Evolutionary conservation across 2,797 vertebrate species (phyloP).

Genomic region (Alfaro cultratus): DNA sequence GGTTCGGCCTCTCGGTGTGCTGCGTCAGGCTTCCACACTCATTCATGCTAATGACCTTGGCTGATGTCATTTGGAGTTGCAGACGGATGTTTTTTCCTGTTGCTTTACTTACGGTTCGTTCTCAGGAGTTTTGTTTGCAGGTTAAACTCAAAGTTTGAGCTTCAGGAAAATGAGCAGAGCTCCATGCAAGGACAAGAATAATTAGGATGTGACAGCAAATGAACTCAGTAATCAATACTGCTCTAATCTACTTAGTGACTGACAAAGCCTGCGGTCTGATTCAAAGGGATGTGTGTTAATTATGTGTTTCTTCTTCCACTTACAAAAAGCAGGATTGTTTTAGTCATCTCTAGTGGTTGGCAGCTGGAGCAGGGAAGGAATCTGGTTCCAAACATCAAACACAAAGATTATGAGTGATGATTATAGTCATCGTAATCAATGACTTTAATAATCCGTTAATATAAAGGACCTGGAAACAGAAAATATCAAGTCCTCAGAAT

Average conservation of each 20-base stretch:
- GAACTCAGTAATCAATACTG: constrained; percentile 52
- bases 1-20: constrained; percentile 40
- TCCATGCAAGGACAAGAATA: constrained; percentile 5
- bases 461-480: not conserved
- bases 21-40: constrained; percentile 42
- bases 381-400: not conserved
- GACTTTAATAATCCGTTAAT: not conserved
- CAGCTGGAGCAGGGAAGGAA: not conserved
- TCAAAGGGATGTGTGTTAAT: constrained; percentile 13
- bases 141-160: constrained; percentile 11
- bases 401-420: not conserved
- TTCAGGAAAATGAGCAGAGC: not conserved
- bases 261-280: constrained; percentile 11
- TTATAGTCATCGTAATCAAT: not conserved
- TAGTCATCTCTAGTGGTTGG: not conserved
- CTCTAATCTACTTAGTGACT: constrained; percentile 9
- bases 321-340: not conserved
- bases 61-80: constrained; percentile 42
- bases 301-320: constrained; percentile 1
- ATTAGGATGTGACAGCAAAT: constrained; percentile 23
- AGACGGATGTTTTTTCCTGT: constrained; percentile 16
- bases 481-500: not conserved
- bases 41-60: constrained; percentile 52
- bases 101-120: constrained; percentile 28
- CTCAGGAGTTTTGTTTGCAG: constrained; percentile 30